Conservation (phyloP, 2,113 vertebrate species). For the Felis chaus region DNA sequence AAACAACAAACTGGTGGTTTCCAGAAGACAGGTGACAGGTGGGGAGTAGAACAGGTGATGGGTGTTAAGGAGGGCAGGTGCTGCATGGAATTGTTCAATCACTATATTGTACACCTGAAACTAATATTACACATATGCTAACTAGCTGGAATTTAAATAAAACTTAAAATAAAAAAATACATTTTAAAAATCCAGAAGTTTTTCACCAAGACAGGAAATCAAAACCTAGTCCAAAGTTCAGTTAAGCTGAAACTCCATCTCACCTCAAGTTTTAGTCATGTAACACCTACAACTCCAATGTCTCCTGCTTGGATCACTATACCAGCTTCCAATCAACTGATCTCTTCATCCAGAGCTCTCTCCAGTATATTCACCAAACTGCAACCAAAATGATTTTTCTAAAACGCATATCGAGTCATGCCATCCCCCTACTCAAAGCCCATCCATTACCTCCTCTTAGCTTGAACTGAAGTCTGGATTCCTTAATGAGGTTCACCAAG, state of each 20-base stretch:
- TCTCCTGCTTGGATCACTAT: neutral
- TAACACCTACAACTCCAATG: neutral
- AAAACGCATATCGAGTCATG: neutral
- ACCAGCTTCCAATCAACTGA: neutral
- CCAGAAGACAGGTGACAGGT: neutral
- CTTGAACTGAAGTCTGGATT: neutral
- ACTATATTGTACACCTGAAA: neutral
- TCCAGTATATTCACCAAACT: neutral
- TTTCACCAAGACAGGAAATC: constrained; percentile 4
- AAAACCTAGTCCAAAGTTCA: neutral
- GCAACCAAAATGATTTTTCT: constrained; percentile 2
- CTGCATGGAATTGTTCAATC: neutral
- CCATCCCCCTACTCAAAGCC: neutral
- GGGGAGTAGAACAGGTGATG: neutral
- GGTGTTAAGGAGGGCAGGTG: neutral
- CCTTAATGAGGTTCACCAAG: neutral
- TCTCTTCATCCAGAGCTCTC: neutral
- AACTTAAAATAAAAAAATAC: neutral
- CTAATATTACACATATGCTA: neutral
- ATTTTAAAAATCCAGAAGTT: neutral
- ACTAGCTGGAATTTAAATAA: neutral
- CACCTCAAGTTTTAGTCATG: neutral
- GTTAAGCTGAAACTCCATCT: neutral
- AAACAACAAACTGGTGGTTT: neutral
- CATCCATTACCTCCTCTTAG: neutral